These are phyloP conservation scores for Willisornis vidua DNA, from an alignment of 2,113 vertebrate genomes.

Conservation along the genomic window DNA sequence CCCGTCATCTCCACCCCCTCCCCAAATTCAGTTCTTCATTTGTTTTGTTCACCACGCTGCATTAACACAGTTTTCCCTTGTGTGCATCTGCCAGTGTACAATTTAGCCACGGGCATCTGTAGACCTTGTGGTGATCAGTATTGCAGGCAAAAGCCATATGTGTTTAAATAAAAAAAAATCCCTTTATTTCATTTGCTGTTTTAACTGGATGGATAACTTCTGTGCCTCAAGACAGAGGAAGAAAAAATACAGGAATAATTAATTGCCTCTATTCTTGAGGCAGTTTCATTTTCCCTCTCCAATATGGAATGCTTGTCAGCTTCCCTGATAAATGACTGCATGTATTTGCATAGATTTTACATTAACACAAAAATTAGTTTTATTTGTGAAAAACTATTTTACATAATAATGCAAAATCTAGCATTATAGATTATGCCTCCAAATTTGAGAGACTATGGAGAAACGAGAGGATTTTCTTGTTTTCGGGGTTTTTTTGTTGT, in stretches of 20 bases:
- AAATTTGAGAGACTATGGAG: slow-evolving; percentile 48
- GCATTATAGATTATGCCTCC: slow-evolving; percentile 72
- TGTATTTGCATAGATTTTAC: slow-evolving; percentile 98
- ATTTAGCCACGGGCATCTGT: slow-evolving; percentile 85
- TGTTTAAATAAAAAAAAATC: slow-evolving; percentile 82
- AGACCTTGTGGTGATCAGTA: slow-evolving; percentile 84
- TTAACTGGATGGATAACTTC: slow-evolving; percentile 87
- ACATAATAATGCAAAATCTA: slow-evolving; percentile 85
- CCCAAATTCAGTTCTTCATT: slow-evolving; percentile 80
- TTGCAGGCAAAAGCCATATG: slow-evolving; percentile 87
- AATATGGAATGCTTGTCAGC: slow-evolving; percentile 97
- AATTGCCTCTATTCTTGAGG: slow-evolving; percentile 89
- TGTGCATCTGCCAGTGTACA: slow-evolving; percentile 83
- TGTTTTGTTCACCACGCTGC: slow-evolving; percentile 86
- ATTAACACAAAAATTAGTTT: slow-evolving; percentile 89
- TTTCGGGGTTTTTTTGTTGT: too few relatives aligned
- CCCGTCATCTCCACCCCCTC: background rate
- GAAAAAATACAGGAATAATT: slow-evolving; percentile 91
- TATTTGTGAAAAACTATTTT: slow-evolving; percentile 87
- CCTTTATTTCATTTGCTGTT: slow-evolving; percentile 84
- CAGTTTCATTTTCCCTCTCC: slow-evolving; percentile 87
- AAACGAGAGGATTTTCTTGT: background rate
- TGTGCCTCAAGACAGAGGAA: slow-evolving; percentile 85
- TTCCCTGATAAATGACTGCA: slow-evolving; percentile 94
- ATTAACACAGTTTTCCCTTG: slow-evolving; percentile 83